A percentile compares a stretch with the other conserved stretches of the same genome.
Evolutionary conservation across 2,113 vertebrate genomes (phyloP).

Genomic region (Sclerurus mexicanus): DNA sequence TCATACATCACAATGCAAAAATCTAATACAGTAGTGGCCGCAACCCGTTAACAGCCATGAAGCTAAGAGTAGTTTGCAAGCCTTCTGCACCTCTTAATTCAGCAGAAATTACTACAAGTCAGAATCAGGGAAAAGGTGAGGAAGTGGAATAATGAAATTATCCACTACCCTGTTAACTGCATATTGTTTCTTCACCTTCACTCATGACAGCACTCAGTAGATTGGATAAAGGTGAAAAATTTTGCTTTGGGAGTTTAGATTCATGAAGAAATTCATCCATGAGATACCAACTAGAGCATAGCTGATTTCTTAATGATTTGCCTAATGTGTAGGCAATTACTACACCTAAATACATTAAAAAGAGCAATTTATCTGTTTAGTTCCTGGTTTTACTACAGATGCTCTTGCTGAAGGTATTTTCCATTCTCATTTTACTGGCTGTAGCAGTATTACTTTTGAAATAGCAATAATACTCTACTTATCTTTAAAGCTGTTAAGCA

Average conservation of each 20-base stretch:
- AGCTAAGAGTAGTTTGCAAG: background rate
- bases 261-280: background rate
- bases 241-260: background rate
- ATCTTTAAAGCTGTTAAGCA: background rate
- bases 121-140: background rate
- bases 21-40: background rate
- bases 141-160: background rate
- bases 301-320: background rate
- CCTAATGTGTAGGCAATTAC: background rate
- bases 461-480: background rate
- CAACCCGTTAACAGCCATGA: background rate
- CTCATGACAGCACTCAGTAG: background rate
- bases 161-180: background rate
- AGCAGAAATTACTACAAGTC: background rate
- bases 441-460: background rate
- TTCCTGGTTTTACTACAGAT: background rate
- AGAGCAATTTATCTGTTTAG: background rate
- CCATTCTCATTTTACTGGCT: background rate
- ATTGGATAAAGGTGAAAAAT: background rate
- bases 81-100: background rate
- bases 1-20: background rate
- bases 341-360: background rate
- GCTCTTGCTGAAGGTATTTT: background rate
- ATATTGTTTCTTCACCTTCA: background rate
- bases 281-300: background rate